phyloP scores from a whole-genome alignment of 2,113 vertebrate species.

The Myotis lucifugus region DNA sequence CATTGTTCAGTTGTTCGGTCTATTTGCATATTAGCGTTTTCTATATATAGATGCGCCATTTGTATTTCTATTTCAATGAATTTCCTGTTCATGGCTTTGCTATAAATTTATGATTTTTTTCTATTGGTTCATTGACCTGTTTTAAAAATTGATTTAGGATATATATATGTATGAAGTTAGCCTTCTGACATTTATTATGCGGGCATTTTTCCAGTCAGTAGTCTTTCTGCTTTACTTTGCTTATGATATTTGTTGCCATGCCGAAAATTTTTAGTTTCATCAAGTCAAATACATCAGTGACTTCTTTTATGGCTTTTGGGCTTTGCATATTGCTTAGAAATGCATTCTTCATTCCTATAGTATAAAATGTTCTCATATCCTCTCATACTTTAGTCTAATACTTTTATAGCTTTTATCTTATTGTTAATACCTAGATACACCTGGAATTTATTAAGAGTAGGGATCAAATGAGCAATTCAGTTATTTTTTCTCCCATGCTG shows the following conservation, averaged over 20 bases:
- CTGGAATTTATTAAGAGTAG: not conserved
- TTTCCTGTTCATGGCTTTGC: not conserved
- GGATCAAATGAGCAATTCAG: not conserved
- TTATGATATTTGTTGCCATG: not conserved
- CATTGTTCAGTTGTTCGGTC: no score
- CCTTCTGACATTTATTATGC: not conserved
- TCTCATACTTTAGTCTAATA: not conserved
- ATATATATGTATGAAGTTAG: not conserved
- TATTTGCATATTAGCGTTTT: no score
- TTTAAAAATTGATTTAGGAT: slow-evolving; percentile 1
- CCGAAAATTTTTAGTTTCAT: not conserved
- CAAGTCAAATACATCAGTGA: not conserved
- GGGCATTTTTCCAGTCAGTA: not conserved
- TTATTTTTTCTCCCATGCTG: not conserved
- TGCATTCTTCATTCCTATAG: not conserved
- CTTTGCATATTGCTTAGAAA: slow-evolving; percentile 16
- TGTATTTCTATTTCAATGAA: not conserved
- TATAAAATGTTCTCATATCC: not conserved
- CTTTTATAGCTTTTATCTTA: not conserved
- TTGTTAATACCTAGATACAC: not conserved
- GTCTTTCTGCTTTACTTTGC: slow-evolving; percentile 38
- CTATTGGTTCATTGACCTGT: not conserved
- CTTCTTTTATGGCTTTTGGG: not conserved
- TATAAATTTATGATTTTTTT: not conserved
- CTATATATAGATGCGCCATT: not conserved